phyloP scores from a whole-genome alignment of 2,888 invertebrate genomes.

The Flexamia atlantica region DNA sequence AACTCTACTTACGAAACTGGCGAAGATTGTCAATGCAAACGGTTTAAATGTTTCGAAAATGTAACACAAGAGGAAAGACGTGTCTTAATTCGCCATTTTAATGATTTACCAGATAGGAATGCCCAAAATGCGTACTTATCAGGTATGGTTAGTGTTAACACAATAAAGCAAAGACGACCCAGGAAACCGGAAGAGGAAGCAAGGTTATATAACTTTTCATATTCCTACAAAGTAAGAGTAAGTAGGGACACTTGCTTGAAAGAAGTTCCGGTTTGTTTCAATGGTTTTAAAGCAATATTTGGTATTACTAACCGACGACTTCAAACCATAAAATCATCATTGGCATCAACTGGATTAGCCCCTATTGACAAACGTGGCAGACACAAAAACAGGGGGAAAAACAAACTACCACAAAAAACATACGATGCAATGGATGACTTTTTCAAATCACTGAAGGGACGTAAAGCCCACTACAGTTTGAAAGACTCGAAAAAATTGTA shows the following conservation, averaged over 20 bases:
- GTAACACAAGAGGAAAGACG: slow-evolving; percentile 8
- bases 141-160: slow-evolving; percentile 33
- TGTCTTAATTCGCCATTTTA: slow-evolving; percentile 22
- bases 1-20: slow-evolving; percentile 38
- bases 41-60: slow-evolving; percentile 49
- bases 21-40: slow-evolving; percentile 39
- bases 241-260: no score
- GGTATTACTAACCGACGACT: slow-evolving; percentile 38
- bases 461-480: slow-evolving; percentile 58
- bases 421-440: slow-evolving; percentile 43
- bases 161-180: slow-evolving; percentile 29
- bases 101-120: slow-evolving; percentile 45
- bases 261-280: slow-evolving; percentile 50
- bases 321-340: slow-evolving; percentile 15
- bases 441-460: slow-evolving; percentile 50
- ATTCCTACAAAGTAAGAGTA: slow-evolving; percentile 56
- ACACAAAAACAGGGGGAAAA: slow-evolving; percentile 33
- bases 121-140: slow-evolving; percentile 56
- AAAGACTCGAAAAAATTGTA: slow-evolving; percentile 59
- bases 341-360: slow-evolving; percentile 25
- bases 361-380: slow-evolving; percentile 47
- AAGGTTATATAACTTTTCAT: slow-evolving; percentile 34
- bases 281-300: slow-evolving; percentile 41
- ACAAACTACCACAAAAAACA: slow-evolving; percentile 11
- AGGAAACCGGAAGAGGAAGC: slow-evolving; percentile 36